Evolutionary conservation across 2,888 invertebrate species (phyloP).

Genomic region (Mallateleia sp.): DNA sequence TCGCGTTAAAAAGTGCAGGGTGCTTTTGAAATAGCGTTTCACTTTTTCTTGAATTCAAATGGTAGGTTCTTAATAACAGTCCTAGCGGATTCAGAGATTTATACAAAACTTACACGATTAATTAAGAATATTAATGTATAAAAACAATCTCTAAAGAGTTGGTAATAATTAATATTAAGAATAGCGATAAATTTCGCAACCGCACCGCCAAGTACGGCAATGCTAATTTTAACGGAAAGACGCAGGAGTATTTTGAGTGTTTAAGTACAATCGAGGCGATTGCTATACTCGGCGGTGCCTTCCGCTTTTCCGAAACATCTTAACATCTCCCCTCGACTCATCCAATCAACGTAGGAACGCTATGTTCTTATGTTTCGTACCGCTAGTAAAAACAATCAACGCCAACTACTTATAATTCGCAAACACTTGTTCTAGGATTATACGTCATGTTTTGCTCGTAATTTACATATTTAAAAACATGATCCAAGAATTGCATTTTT

Average conservation of each 20-base stretch:
- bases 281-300: neutral
- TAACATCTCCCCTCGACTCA: neutral
- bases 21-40: slow-evolving; percentile 37
- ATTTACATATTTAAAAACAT: slow-evolving; percentile 42
- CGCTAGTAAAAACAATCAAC: slow-evolving; percentile 38
- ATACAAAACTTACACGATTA: slow-evolving; percentile 28
- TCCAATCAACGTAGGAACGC: slow-evolving; percentile 44
- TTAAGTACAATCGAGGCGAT: neutral
- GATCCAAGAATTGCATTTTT: slow-evolving; percentile 12
- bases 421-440: slow-evolving; percentile 10
- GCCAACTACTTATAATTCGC: slow-evolving; percentile 8
- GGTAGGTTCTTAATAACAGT: too few relatives aligned
- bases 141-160: slow-evolving; percentile 41
- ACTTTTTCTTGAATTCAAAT: too few relatives aligned
- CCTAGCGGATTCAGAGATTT: neutral
- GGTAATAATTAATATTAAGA: slow-evolving; percentile 22
- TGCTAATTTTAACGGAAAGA: neutral
- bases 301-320: slow-evolving; percentile 10
- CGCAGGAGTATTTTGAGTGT: neutral
- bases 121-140: slow-evolving; percentile 23
- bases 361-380: slow-evolving; percentile 27
- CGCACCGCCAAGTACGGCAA: too few relatives aligned
- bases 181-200: slow-evolving; percentile 6
- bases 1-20: slow-evolving; percentile 47
- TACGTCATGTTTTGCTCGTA: slow-evolving; percentile 47